Evolutionary conservation across 2,113 vertebrate genomes (phyloP).

Genomic region (Microcebus murinus): DNA sequence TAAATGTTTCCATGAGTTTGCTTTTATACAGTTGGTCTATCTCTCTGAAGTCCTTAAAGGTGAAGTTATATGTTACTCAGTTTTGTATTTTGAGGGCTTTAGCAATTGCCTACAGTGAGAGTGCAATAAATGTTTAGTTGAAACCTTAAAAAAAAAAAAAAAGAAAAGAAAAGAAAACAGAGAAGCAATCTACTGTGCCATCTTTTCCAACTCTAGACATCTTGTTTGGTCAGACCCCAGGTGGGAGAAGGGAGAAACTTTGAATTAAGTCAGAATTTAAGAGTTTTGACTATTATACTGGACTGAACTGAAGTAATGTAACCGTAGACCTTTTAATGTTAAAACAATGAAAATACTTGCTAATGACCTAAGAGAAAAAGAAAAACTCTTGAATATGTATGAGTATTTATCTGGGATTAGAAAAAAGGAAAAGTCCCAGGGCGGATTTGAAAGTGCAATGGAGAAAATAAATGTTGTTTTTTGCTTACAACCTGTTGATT

Average conservation of each 20-base stretch:
- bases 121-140: slow-evolving; percentile 51
- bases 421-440: not conserved
- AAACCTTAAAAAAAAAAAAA: not conserved
- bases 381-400: not conserved
- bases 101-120: not conserved
- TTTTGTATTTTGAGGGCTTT: not conserved
- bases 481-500: not conserved
- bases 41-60: not conserved
- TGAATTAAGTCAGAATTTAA: slow-evolving; percentile 16
- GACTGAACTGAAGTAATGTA: not conserved
- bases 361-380: slow-evolving; percentile 2
- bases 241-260: not conserved
- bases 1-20: not conserved
- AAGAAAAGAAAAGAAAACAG: too few relatives aligned
- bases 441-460: not conserved
- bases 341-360: slow-evolving; percentile 8
- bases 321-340: not conserved
- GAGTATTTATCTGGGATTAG: not conserved
- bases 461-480: not conserved
- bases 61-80: not conserved
- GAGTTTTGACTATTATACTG: not conserved
- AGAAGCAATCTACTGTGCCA: not conserved
- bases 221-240: not conserved
- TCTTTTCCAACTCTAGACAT: not conserved
- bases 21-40: not conserved